These are phyloP conservation scores for Siderastrea siderea DNA, from an alignment of 92 coral and sea anemone genomes.

Conservation along the genomic window DNA sequence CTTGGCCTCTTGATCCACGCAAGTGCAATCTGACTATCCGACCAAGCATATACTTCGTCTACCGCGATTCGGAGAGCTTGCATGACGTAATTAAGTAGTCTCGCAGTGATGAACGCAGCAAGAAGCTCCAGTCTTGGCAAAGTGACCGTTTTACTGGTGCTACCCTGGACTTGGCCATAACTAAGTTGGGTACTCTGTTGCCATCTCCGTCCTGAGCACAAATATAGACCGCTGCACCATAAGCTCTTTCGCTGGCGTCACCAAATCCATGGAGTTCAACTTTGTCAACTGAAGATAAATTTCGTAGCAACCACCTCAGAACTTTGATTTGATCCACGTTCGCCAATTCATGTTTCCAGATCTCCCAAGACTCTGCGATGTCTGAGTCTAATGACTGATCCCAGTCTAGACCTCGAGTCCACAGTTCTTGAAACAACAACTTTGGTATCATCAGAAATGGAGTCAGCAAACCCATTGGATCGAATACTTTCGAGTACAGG, in stretches of 20 bases:
- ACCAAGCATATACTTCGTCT: not conserved
- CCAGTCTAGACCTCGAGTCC: slow-evolving; percentile 32
- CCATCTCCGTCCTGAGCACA: not conserved
- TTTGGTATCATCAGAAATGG: slow-evolving; percentile 33
- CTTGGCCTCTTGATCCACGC: not conserved
- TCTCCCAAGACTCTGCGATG: too few relatives aligned
- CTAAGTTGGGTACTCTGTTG: not conserved
- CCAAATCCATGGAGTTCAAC: slow-evolving; percentile 4
- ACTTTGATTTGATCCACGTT: not conserved
- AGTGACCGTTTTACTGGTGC: not conserved
- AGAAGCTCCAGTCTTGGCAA: too few relatives aligned
- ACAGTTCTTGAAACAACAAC: slow-evolving; percentile 43
- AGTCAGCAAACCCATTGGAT: slow-evolving; percentile 35
- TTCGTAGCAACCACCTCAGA: not conserved
- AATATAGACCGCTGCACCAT: not conserved
- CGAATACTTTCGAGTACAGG: slow-evolving; percentile 23
- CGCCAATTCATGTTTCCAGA: slow-evolving; percentile 33
- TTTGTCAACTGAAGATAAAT: not conserved
- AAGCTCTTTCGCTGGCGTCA: not conserved
- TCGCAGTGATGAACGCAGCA: not conserved
- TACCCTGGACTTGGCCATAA: not conserved
- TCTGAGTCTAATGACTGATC: slow-evolving; percentile 8
- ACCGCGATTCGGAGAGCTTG: not conserved
- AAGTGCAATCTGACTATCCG: not conserved
- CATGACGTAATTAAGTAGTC: not conserved